Conservation (phyloP, 2,797 vertebrate species). For the Cyclura pinguis region DNA sequence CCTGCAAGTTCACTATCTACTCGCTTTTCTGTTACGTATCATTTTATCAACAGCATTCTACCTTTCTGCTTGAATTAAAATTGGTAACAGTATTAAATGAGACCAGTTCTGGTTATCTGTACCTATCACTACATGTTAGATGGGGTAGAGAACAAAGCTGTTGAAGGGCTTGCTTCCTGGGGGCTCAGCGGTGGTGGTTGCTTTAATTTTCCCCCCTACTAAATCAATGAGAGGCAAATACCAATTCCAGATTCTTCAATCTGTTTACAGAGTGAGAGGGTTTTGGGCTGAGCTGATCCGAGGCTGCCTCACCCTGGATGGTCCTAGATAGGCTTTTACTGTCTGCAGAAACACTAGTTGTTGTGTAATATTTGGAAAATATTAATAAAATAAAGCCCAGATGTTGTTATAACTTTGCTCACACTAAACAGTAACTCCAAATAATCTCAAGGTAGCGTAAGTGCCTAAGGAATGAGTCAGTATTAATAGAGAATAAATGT, state of each 20-base stretch:
- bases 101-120: neutral
- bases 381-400: neutral
- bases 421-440: rapidly evolving
- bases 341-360: no score
- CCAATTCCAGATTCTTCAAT: no score
- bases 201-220: no score
- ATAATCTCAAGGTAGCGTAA: neutral
- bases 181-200: no score
- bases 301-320: neutral
- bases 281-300: neutral
- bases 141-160: no score
- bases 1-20: neutral
- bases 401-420: conserved; percentile 3
- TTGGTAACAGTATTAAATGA: neutral
- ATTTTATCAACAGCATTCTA: neutral
- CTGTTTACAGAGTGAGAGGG: neutral
- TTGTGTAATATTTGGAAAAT: conserved; percentile 1
- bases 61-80: neutral
- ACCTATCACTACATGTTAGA: neutral
- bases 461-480: neutral
- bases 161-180: no score
- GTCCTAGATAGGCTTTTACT: no score
- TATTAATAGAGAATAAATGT: neutral
- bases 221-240: no score
- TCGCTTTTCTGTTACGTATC: neutral